Percentiles rank a stretch among this genome's conserved stretches.
Evolutionary conservation across 2,113 vertebrate species (phyloP).

Genomic region (Macquaria ambigua): DNA sequence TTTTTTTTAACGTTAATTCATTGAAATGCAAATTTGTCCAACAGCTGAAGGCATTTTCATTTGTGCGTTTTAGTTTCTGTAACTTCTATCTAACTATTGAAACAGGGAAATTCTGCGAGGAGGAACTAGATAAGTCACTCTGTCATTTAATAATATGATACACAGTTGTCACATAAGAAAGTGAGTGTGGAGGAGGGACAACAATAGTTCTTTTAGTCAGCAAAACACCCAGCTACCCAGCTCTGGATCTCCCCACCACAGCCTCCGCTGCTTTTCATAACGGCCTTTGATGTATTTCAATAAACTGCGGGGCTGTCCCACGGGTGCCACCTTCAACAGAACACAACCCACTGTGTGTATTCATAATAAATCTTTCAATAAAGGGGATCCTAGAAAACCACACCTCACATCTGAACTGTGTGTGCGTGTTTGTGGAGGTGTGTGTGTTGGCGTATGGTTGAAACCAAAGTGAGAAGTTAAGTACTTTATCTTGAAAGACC

Average conservation of each 20-base stretch:
- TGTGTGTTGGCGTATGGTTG: constrained; percentile 22
- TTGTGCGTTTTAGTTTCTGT: not conserved
- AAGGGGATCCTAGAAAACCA: constrained; percentile 59
- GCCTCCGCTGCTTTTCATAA: constrained; percentile 41
- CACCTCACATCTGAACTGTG: constrained; percentile 10
- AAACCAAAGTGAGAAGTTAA: constrained; percentile 41
- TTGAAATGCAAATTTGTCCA: not conserved
- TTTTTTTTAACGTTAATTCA: not conserved
- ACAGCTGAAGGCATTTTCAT: not conserved
- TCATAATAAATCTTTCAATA: constrained; percentile 50
- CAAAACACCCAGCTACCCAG: constrained; percentile 47
- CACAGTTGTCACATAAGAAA: constrained; percentile 42
- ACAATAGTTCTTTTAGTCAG: constrained; percentile 67
- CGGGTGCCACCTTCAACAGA: constrained; percentile 47
- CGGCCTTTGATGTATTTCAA: constrained; percentile 47
- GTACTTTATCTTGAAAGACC: constrained; percentile 43
- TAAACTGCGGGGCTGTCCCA: constrained; percentile 71
- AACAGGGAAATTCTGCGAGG: constrained; percentile 46
- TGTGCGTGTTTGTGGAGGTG: constrained; percentile 23
- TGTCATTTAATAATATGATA: constrained; percentile 45
- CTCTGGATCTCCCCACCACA: constrained; percentile 58
- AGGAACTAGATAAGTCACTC: constrained; percentile 51
- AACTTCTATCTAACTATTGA: not conserved
- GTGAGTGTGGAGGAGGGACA: constrained; percentile 60
- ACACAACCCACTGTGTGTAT: constrained; percentile 50